Base-by-base conservation (phyloP, 1,140 invertebrate species). In the Calycopis cecrops region DNA sequence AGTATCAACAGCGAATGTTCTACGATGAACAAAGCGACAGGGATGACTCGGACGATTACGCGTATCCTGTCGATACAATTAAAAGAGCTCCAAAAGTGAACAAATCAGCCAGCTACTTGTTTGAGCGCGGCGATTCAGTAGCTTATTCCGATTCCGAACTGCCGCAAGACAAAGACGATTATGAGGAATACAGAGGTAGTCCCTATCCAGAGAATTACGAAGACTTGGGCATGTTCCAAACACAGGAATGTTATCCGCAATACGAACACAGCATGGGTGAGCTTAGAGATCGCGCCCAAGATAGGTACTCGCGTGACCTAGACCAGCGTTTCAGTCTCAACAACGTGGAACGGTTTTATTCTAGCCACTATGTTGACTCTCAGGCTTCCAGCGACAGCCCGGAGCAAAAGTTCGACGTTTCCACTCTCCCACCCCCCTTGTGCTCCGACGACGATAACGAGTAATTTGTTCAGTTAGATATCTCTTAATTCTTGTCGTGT, bases 341-440 rank as follows among this genome's bases (percentile, higher is more conserved):
- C 55, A 85, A 85, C 60, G 82, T 87, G 17, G 84, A 85, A 55
- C 69, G 84, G 53, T 85, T 84, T 60, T 87, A 87, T 69, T 87
- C 84, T 51, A 85, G 79, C 64, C 82, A 85, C 53, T 87, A 87
- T 54, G 82, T 87, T 18, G 84, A 87, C 60, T 87, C 84, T 44
- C 84, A 87, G 50, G 82, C 82, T 63, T 87, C 84, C 12, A 87
- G 84, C 63, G 87, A 88, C 11, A 91, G 90, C 37, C 91, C 90
- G 10, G 90, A 92, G 63, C 91, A 91, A 37, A 91, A 91, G 68
- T 93, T 93, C 67, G 92, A 93, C 63, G 91, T 93, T 0, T 89
- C 91, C 3, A 91, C 88, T 33, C 88, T 93, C 53, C 92, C 92
- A 0, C 92, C 92, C 18, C 92, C 92, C 8, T 75, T 93, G 17